Evolutionary conservation across 2,797 vertebrate species (phyloP).

Genomic region (Rhinella marina): DNA sequence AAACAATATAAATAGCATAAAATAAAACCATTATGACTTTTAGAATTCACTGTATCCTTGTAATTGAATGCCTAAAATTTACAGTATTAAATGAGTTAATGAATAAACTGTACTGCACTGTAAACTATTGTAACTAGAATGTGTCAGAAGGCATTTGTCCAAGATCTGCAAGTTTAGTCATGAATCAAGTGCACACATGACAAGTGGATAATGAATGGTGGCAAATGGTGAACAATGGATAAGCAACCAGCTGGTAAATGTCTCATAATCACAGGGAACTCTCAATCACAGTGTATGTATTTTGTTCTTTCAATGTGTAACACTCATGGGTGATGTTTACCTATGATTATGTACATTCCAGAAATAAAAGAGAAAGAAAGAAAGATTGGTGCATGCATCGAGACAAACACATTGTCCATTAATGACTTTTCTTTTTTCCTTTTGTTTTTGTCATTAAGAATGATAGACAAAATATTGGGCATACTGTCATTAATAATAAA

Average conservation of each 20-base stretch:
- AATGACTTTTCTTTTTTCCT: no score
- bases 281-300: conserved; percentile 10
- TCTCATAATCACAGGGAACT: conserved; percentile 25
- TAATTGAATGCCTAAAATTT: neutral
- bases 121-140: neutral
- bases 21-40: no score
- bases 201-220: conserved; percentile 37
- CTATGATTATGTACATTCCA: neutral
- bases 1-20: no score
- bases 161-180: neutral
- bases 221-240: conserved; percentile 38
- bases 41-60: no score
- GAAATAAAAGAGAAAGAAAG: neutral
- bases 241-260: conserved; percentile 36
- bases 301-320: neutral
- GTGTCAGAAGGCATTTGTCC: neutral
- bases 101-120: neutral
- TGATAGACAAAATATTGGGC: neutral
- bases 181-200: neutral
- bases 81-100: no score
- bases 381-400: no score
- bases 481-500: neutral
- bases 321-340: conserved; percentile 11
- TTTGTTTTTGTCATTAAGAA: neutral
- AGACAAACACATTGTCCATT: no score